Evolutionary conservation across 2,888 invertebrate genomes (phyloP), one percentile per base, ranked within the genome.

Genomic region (Lathronympha strigana): DNA sequence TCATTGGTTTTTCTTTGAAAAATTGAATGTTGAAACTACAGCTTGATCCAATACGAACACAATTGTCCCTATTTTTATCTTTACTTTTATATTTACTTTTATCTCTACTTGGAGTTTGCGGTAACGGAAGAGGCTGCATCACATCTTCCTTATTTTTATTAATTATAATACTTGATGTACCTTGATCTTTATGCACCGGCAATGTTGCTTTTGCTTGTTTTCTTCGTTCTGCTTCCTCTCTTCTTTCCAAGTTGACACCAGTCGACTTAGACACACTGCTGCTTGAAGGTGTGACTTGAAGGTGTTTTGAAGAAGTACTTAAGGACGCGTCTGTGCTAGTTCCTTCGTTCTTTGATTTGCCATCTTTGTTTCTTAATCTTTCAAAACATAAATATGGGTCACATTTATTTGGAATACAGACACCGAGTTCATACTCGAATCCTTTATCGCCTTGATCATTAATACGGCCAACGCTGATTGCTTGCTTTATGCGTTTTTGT

Each of bases 371-470:
- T 5, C 15, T 49, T 17, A 31, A 31, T 17, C 28, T 50, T 28
- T 31, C 28, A 50, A 50, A 31, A 17, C 50, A 50, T 31, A 50
- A 8, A 31, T 50, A 11, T 50, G 50, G 50, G n/a, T 50, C 50
- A 23, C 50, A 50, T 31, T 50, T 50, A 50, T 31, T 31, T 50
- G 50, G 50, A 50, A 50, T 50, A 31, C 31, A 31, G 1, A 50
- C 50, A 17, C 50, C 50, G 5, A 31, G 50, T 51, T 33, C 51
- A 36, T n/a, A 19, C 13, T 38, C 23, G 5, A 25, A 17, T 11
- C 25, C 23, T 54, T 54, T 40, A 54, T 25, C 54, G 8, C 25
- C 8, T 9, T 38, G n/a, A 33, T 53, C 50, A 11, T 13, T 17
- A 19, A 40, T 17, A 17, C 15, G 15, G 17, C 38, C 19, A 19